These are phyloP conservation scores for Silurus asotus DNA, from an alignment of 2,113 vertebrate species.

Conservation along the genomic window DNA sequence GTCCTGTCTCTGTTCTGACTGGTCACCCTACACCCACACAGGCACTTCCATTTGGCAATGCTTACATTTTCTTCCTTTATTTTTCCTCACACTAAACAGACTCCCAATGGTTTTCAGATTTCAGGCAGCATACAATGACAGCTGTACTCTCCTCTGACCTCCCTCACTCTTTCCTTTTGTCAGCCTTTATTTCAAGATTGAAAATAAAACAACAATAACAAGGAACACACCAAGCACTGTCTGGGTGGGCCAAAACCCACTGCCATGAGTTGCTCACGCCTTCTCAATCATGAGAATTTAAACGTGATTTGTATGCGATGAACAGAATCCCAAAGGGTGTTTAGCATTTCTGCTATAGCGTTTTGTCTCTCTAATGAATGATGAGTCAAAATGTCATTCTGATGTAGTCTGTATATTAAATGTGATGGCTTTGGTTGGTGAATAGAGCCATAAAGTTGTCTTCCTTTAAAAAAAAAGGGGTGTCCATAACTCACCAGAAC, in stretches of 20 bases:
- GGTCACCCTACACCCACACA: slow-evolving; percentile 6
- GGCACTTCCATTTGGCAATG: slow-evolving; percentile 7
- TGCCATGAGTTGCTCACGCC: slow-evolving; percentile 50
- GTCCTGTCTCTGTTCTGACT: neutral
- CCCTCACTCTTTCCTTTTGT: slow-evolving; percentile 49
- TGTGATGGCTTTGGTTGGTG: slow-evolving; percentile 9
- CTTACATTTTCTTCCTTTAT: slow-evolving; percentile 4
- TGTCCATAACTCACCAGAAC: slow-evolving; percentile 21
- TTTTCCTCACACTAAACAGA: slow-evolving; percentile 32
- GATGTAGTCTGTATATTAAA: neutral
- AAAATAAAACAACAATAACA: slow-evolving; percentile 52
- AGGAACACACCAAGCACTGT: slow-evolving; percentile 66
- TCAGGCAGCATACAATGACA: slow-evolving; percentile 63
- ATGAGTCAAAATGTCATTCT: slow-evolving; percentile 9
- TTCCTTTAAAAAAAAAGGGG: neutral
- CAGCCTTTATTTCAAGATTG: slow-evolving; percentile 67
- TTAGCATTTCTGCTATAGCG: slow-evolving; percentile 1
- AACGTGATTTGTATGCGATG: slow-evolving; percentile 16
- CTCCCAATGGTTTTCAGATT: slow-evolving; percentile 54
- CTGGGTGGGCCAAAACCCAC: slow-evolving; percentile 72
- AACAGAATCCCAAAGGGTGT: slow-evolving; percentile 28
- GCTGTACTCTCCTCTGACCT: slow-evolving; percentile 61
- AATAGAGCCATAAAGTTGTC: slow-evolving; percentile 17
- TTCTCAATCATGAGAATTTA: slow-evolving; percentile 48
- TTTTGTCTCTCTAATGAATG: slow-evolving; percentile 13